A percentile compares a stretch with the other conserved stretches of the same genome.
Evolutionary conservation across 2,797 vertebrate genomes (phyloP).

Genomic region (Columba guinea): DNA sequence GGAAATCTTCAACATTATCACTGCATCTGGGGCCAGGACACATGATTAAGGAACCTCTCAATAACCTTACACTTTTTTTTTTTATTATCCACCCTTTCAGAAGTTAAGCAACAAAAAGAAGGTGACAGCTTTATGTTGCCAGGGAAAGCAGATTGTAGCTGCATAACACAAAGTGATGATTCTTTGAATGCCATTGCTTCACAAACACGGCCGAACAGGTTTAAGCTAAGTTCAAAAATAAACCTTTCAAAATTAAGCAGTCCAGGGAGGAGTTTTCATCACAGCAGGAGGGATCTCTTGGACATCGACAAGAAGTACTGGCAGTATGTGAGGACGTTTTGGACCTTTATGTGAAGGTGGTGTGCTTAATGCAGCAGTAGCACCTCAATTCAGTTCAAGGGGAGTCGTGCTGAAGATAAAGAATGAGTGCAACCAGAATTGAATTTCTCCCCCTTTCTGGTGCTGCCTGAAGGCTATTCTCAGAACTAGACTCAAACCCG

Average conservation of each 20-base stretch:
- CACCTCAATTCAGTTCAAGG: neutral
- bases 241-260: neutral
- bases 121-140: neutral
- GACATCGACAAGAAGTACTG: neutral
- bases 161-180: neutral
- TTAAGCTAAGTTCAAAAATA: neutral
- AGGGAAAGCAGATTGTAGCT: neutral
- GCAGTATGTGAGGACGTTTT: neutral
- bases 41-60: conserved; percentile 20
- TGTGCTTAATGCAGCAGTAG: neutral
- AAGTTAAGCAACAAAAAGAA: neutral
- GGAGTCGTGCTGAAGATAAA: neutral
- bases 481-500: neutral
- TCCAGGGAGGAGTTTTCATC: neutral
- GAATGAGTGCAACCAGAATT: neutral
- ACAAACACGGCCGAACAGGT: neutral
- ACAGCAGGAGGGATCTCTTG: neutral
- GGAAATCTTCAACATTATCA: conserved; percentile 10
- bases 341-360: neutral
- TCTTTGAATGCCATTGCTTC: neutral
- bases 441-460: neutral
- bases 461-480: neutral
- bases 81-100: neutral
- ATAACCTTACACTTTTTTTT: neutral
- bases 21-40: neutral